Conservation (phyloP, 1,140 invertebrate species). For the Micrasema minimum region DNA sequence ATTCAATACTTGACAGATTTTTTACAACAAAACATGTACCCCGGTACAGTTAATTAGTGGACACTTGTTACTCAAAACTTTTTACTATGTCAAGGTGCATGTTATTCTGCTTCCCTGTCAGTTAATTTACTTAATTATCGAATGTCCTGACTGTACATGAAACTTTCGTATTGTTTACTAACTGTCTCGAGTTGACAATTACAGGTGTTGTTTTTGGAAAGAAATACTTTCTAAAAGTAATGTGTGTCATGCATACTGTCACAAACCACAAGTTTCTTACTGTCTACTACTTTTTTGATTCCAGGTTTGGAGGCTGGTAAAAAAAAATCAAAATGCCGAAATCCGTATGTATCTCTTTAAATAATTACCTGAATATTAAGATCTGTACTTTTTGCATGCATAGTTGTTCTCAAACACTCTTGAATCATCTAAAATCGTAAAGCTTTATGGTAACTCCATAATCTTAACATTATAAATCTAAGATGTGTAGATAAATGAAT, state of each 20-base stretch:
- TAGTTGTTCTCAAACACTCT: no score
- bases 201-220: slow-evolving; percentile 27
- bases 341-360: slow-evolving; percentile 34
- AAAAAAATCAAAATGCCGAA: slow-evolving; percentile 46
- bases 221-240: slow-evolving; percentile 45
- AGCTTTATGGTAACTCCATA: no score
- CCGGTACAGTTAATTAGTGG: slow-evolving; percentile 43
- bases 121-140: slow-evolving; percentile 9
- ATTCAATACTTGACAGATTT: background rate
- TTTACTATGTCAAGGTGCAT: slow-evolving; percentile 44
- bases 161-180: slow-evolving; percentile 14
- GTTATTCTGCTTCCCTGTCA: slow-evolving; percentile 25
- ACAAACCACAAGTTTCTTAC: slow-evolving; percentile 38
- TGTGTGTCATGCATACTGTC: slow-evolving; percentile 47
- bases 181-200: slow-evolving; percentile 14
- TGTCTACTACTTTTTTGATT: slow-evolving; percentile 27
- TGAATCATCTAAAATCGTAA: no score
- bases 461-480: no score
- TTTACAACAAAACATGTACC: slow-evolving; percentile 36
- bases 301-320: slow-evolving; percentile 42
- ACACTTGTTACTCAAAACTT: slow-evolving; percentile 47
- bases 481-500: no score
- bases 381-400: no score
- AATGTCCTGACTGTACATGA: background rate
- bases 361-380: no score